A percentile compares a stretch with the other conserved stretches of the same genome.
Conservation (phyloP, 2,797 vertebrate genomes). For the Sebastolobus altivelis region DNA sequence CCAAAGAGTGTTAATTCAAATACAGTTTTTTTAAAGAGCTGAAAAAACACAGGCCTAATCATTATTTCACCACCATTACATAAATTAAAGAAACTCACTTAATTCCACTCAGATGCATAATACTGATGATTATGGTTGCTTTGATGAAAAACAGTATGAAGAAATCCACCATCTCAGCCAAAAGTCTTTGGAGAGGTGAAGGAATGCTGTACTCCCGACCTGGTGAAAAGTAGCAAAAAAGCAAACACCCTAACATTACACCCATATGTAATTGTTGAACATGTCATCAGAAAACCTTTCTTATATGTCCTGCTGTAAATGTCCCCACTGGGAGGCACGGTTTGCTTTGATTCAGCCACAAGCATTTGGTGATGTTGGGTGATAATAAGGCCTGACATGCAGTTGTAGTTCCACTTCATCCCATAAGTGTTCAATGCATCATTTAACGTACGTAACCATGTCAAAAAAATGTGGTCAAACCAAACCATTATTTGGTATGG, state of each 20-base stretch:
- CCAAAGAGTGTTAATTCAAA: neutral
- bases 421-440: neutral
- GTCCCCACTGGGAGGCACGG: neutral
- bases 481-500: neutral
- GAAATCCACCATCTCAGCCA: slow-evolving; percentile 99
- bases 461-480: neutral
- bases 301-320: neutral
- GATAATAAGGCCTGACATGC: neutral
- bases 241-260: neutral
- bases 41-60: neutral
- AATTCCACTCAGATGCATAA: slow-evolving; percentile 98
- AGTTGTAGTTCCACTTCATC: neutral
- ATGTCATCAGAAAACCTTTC: neutral
- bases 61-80: neutral
- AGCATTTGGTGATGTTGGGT: neutral
- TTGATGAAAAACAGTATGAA: slow-evolving; percentile 99
- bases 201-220: slow-evolving; percentile 95
- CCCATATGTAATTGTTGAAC: neutral
- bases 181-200: slow-evolving; percentile 94
- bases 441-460: neutral
- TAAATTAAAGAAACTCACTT: slow-evolving; percentile 84
- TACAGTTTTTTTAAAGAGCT: neutral
- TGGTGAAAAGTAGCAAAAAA: slow-evolving; percentile 60
- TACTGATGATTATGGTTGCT: slow-evolving; percentile 95
- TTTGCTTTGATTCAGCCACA: slow-evolving; percentile 10